These are phyloP conservation scores for Griposia aprilina DNA, from an alignment of 2,888 invertebrate genomes.

Conservation along the genomic window DNA sequence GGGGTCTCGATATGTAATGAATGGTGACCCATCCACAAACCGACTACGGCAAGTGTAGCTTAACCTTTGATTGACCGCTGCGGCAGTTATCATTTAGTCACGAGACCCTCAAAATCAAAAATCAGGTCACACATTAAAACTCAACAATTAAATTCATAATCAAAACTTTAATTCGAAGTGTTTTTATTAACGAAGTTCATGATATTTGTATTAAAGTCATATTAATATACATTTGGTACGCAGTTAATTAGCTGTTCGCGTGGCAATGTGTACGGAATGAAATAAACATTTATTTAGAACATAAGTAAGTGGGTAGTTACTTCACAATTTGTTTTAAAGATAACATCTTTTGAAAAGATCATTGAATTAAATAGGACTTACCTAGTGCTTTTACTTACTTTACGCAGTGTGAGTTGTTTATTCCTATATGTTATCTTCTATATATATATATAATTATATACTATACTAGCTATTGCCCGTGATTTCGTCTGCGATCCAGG, in stretches of 20 bases:
- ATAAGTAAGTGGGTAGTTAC: slow-evolving; percentile 72
- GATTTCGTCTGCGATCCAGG: too few relatives aligned
- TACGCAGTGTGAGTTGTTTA: too few relatives aligned
- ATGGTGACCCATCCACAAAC: too few relatives aligned
- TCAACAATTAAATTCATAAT: slow-evolving; percentile 26
- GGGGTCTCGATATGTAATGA: too few relatives aligned
- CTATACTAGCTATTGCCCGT: too few relatives aligned
- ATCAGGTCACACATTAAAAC: slow-evolving; percentile 7
- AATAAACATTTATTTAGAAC: slow-evolving; percentile 75
- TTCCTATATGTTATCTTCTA: too few relatives aligned
- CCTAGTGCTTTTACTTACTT: not conserved
- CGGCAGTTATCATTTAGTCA: too few relatives aligned
- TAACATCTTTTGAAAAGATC: slow-evolving; percentile 49
- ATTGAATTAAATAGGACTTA: slow-evolving; percentile 25
- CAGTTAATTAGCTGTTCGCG: slow-evolving; percentile 79
- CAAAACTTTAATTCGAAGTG: slow-evolving; percentile 38
- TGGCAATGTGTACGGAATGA: slow-evolving; percentile 71
- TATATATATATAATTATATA: too few relatives aligned
- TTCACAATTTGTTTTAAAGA: slow-evolving; percentile 56
- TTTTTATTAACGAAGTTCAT: slow-evolving; percentile 44
- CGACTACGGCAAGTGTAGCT: too few relatives aligned
- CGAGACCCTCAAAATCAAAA: too few relatives aligned
- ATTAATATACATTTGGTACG: slow-evolving; percentile 55
- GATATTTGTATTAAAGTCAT: slow-evolving; percentile 38
- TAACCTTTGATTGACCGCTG: too few relatives aligned